phyloP scores from a whole-genome alignment of 2,113 vertebrate species.

The Aegotheles bennettii region DNA sequence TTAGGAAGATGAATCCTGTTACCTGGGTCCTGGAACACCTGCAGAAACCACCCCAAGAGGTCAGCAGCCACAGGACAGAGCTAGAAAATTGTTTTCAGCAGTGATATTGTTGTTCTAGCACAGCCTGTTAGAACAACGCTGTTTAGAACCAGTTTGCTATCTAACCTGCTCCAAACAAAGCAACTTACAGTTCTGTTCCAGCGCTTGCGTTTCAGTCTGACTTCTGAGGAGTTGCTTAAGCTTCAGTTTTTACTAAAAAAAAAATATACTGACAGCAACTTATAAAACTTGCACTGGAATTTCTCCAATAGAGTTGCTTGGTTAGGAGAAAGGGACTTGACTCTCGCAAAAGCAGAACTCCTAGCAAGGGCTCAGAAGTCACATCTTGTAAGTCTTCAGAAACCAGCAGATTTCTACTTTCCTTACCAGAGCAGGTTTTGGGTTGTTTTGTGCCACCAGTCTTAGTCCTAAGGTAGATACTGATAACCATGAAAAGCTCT shows the following conservation, averaged over 20 bases:
- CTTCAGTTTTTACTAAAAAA: not conserved
- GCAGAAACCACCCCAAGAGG: not conserved
- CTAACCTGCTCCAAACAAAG: not conserved
- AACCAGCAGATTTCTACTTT: not conserved
- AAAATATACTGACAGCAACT: not conserved
- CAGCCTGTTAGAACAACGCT: not conserved
- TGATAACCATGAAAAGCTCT: not conserved
- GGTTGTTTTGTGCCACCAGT: not conserved
- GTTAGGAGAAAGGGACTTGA: not conserved
- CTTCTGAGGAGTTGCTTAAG: not conserved
- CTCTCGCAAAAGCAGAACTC: not conserved
- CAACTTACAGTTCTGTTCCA: not conserved
- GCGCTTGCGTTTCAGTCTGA: not conserved
- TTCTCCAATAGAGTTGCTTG: not conserved
- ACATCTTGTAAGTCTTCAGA: not conserved
- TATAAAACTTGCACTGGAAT: not conserved
- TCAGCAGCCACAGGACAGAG: not conserved
- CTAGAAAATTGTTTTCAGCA: not conserved
- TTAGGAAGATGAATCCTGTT: not conserved
- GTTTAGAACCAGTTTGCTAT: not conserved
- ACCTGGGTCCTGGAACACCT: not conserved
- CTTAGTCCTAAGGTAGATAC: not conserved
- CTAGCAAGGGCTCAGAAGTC: not conserved
- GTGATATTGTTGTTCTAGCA: not conserved
- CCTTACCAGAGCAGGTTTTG: not conserved